Base-by-base conservation (phyloP, 1,140 invertebrate genomes). In the Dreissena polymorpha region DNA sequence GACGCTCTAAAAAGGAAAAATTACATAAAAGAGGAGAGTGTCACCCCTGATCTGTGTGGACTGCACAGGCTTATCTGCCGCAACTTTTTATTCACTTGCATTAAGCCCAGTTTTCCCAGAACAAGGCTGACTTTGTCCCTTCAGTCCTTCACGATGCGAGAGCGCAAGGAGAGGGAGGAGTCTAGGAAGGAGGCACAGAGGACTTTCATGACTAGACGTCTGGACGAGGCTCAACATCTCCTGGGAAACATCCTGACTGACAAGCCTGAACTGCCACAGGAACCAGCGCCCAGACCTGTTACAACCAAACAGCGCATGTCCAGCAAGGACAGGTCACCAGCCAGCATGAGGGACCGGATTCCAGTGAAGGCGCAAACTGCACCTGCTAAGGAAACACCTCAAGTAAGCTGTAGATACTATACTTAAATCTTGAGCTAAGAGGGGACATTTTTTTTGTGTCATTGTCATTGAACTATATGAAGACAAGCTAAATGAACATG, bases 171-270 rank as follows among this genome's bases (percentile, higher is more conserved):
- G 16, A 69, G 82, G 21, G 79, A 88, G 50, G 85, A 85, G 57
- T 85, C 78, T 3, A 75, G 88, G 2, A 88, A 88, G 21, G 25
- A 57, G 23, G 23, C 79, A 70, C 83, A 64, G 12, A 70, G 82
- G 63, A 75, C 86, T 25, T 75, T 88, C 68, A 89, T 90, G 87
- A 70, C 75, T 10, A 84, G 78, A 53, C 78, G 91, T 21, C 23
- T 90, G 13, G 64, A 86, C 49, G 89, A 91, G 18, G 91, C 91
- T 12, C 86, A 89, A 49, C 65, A 88, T 25, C 79, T 92, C 5
- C 80, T 92, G 57, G 88, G 88, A 57, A 87, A 88, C 63, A 89
- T 91, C 21, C 65, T 92, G 21, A 88, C 86, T 27, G 90, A 91
- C 57, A 87, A 89, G 64, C 88, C 87, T 39, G 75, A 88, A 12